Evolutionary conservation across 2,888 invertebrate genomes (phyloP), one percentile per base, ranked within the genome.

Genomic region (Limnephilus rhombicus): DNA sequence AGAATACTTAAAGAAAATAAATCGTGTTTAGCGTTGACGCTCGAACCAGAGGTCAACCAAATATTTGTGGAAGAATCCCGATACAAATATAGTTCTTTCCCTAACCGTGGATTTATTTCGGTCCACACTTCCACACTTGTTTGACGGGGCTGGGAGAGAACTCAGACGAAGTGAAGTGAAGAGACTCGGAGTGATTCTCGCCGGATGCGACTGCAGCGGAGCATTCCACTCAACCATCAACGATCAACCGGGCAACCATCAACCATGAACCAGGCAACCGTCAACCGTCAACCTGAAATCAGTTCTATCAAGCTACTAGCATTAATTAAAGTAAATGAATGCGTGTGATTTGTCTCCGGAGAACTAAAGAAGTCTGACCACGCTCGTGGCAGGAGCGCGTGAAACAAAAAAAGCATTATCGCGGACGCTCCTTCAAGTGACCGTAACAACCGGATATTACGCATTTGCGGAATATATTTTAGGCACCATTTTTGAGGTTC

Each of bases 281-380:
- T 31, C 87, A 49, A 68, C 53, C 53, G 7, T 53, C 53, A 53
- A 53, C 53, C 18, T 15, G 53, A 18, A 24, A 68, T 9, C 29
- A 31, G 49, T 41, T 9, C 41, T 41, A 41, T 9, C 18, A 1
- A 53, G 68, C 29, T 86, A 80, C 31, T 34, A 81, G 37, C 34
- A 91, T 91, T 91, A 80, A 91, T 88, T 88, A 82, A 45, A 81
- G 82, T 88, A 82, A 91, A 88, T 87, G 82, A 91, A 88, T 88
- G 88, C 81, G 82, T 82, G 80, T 49, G 80, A 91, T 91, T 91
- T 91, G 88, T 91, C 91, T 87, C 87, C n/a, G 9, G n/a, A 82
- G 34, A 18, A 83, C 83, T 83, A 34, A 37, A 83, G 82, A 83
- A 37, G 83, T 83, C 83, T 37, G 83, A 31, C 18, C 83, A 15